These are phyloP conservation scores for Oscheius sp. DNA, from an alignment of 2,888 invertebrate species.

Conservation along the genomic window DNA sequence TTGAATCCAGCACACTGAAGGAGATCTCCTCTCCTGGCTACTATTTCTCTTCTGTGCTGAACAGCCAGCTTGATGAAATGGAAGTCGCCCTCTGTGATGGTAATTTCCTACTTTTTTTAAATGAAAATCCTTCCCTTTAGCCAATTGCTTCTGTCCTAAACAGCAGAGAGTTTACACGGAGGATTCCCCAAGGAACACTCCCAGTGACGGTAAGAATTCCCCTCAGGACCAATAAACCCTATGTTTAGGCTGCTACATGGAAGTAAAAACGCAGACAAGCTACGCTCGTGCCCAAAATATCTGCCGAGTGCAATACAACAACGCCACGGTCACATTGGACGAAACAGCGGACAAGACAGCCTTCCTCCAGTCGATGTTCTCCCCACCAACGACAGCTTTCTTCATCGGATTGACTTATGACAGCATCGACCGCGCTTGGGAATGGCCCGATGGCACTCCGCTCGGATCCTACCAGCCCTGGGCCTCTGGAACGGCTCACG, in stretches of 20 bases:
- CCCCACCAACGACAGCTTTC: neutral
- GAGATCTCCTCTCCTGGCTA: conserved; percentile 30
- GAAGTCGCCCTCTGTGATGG: conserved; percentile 17
- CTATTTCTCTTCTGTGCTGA: neutral
- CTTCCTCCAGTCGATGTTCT: neutral
- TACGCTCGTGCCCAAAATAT: conserved; percentile 12
- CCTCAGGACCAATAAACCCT: neutral
- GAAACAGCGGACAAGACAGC: conserved; percentile 10
- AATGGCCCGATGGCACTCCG: conserved; percentile 18
- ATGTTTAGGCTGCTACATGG: neutral
- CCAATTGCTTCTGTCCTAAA: neutral
- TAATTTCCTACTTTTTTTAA: neutral
- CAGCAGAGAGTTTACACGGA: neutral
- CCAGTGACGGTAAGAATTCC: neutral
- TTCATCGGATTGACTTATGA: conserved; percentile 27
- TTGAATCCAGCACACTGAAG: neutral
- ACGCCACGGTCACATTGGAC: conserved; percentile 13
- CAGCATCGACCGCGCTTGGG: conserved; percentile 3
- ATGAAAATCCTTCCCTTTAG: neutral
- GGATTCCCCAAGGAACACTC: neutral
- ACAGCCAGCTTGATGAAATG: neutral
- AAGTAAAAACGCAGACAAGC: conserved; percentile 6
- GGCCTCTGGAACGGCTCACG: neutral
- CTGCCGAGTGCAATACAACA: conserved; percentile 26
- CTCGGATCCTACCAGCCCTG: conserved; percentile 18